phyloP scores from a whole-genome alignment of 2,113 vertebrate genomes.

The Lanius ludovicianus region DNA sequence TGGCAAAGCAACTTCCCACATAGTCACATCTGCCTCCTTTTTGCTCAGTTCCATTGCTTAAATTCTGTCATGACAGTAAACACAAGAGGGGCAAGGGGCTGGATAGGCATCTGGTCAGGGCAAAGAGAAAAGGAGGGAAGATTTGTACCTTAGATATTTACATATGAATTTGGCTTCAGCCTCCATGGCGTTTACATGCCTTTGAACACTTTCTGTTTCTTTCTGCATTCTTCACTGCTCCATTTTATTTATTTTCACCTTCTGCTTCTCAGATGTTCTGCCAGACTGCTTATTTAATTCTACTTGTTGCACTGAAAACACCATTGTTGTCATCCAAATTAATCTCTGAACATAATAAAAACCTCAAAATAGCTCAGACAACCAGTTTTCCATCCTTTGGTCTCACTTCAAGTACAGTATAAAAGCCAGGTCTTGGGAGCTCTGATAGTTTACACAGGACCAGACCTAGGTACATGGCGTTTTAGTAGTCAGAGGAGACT shows the following conservation, averaged over 20 bases:
- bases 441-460: constrained; percentile 19
- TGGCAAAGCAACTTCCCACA: constrained; percentile 54
- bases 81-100: background rate
- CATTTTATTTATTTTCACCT: constrained; percentile 59
- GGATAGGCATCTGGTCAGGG: background rate
- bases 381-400: constrained; percentile 41
- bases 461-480: background rate
- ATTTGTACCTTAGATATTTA: constrained; percentile 6
- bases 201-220: constrained; percentile 64
- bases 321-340: constrained; percentile 58
- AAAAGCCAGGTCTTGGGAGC: constrained; percentile 13
- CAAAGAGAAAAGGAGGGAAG: background rate
- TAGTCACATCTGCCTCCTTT: constrained; percentile 46
- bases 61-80: background rate
- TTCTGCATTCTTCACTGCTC: constrained; percentile 56
- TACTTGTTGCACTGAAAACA: constrained; percentile 51
- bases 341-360: constrained; percentile 56
- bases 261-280: constrained; percentile 54
- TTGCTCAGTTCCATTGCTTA: background rate
- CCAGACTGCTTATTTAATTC: constrained; percentile 54
- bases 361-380: constrained; percentile 40
- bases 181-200: background rate
- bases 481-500: background rate
- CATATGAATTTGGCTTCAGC: constrained; percentile 33
- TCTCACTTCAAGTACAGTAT: constrained; percentile 22